phyloP scores from a whole-genome alignment of 2,888 invertebrate species.

The Cheiracanthium punctorium region DNA sequence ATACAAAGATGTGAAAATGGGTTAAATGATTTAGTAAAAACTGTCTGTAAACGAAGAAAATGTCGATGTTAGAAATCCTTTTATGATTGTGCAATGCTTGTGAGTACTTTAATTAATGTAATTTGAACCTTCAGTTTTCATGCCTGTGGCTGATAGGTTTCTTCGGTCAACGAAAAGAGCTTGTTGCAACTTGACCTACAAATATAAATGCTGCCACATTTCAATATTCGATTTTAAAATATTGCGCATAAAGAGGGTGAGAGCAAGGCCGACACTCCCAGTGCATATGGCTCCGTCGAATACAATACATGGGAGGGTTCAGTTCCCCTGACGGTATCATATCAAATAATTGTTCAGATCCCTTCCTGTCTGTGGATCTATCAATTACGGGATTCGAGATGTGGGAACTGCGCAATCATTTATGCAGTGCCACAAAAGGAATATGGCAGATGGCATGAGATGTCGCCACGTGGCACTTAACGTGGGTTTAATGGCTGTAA shows the following conservation, averaged over 20 bases:
- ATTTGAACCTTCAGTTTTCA: too few relatives aligned
- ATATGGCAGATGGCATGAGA: constrained; percentile 29
- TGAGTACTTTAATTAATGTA: too few relatives aligned
- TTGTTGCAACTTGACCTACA: too few relatives aligned
- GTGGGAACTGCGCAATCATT: constrained; percentile 16
- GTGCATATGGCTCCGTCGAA: neutral
- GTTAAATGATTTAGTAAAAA: too few relatives aligned
- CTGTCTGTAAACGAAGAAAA: too few relatives aligned
- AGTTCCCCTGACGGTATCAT: neutral
- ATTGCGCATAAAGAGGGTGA: neutral
- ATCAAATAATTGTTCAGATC: constrained; percentile 40
- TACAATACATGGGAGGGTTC: neutral
- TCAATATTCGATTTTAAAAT: neutral
- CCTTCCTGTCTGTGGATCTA: constrained; percentile 19
- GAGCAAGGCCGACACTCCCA: neutral
- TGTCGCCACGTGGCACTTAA: neutral
- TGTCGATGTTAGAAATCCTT: too few relatives aligned
- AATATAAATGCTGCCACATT: neutral
- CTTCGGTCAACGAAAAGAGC: too few relatives aligned
- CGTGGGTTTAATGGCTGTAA: constrained; percentile 38
- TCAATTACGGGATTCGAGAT: constrained; percentile 14
- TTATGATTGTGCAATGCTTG: too few relatives aligned
- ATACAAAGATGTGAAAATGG: too few relatives aligned
- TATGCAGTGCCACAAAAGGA: constrained; percentile 16
- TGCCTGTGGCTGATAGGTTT: neutral